Percentiles rank a stretch among this genome's conserved stretches.
phyloP scores from a whole-genome alignment of 2,888 invertebrate species.

The Noctua comes region DNA sequence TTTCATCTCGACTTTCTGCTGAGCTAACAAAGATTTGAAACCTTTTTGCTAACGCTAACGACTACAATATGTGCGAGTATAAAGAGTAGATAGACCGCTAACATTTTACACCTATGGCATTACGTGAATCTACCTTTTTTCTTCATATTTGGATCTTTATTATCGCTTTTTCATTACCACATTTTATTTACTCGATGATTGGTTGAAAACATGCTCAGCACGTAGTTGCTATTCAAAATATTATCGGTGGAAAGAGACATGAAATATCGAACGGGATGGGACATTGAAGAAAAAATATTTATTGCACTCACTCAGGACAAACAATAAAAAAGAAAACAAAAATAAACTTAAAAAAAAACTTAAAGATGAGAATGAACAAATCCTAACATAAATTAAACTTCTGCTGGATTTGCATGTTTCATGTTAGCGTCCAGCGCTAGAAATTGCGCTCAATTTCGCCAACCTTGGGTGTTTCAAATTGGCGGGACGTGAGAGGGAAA shows the following conservation, averaged over 20 bases:
- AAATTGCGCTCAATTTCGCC: background rate
- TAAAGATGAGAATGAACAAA: background rate
- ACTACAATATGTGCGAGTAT: background rate
- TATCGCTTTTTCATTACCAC: background rate
- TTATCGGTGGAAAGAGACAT: background rate
- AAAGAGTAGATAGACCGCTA: background rate
- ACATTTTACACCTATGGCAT: background rate
- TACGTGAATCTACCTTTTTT: background rate
- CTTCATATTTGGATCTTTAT: background rate
- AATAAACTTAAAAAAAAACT: background rate
- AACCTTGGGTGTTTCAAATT: background rate
- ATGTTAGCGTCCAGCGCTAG: background rate
- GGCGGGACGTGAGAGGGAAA: too few relatives aligned
- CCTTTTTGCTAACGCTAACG: conserved; percentile 3
- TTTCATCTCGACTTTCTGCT: conserved; percentile 7
- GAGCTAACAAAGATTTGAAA: background rate
- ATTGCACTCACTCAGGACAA: background rate
- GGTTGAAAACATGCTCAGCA: background rate
- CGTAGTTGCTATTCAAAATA: background rate
- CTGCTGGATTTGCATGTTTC: background rate
- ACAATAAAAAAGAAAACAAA: background rate
- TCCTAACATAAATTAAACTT: background rate
- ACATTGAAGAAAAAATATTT: background rate
- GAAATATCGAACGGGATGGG: background rate
- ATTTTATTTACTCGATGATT: background rate